phyloP scores from a whole-genome alignment of 1,140 invertebrate species.

The Diorhabda carinulata region DNA sequence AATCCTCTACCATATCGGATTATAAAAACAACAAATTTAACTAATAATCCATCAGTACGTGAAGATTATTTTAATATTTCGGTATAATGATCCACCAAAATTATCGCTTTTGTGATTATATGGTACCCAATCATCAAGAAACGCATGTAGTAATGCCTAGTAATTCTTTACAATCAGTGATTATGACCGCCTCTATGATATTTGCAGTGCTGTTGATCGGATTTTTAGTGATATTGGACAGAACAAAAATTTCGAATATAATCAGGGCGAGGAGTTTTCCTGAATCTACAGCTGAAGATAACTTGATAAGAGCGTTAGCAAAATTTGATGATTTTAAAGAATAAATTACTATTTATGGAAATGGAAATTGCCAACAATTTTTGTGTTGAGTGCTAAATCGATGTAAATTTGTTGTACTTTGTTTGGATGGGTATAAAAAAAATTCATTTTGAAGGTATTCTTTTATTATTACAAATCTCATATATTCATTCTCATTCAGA shows the following conservation, averaged over 20 bases:
- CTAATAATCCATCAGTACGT: background rate
- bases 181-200: constrained; percentile 23
- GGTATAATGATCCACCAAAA: background rate
- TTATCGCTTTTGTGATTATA: constrained; percentile 46
- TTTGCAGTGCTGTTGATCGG: constrained; percentile 26
- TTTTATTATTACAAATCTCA: too few species aligned
- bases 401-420: too few species aligned
- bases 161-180: constrained; percentile 15
- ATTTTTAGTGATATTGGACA: constrained; percentile 26
- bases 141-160: constrained; percentile 14
- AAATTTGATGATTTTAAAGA: constrained; percentile 3
- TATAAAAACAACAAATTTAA: background rate
- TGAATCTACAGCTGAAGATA: constrained; percentile 4
- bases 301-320: constrained; percentile 13
- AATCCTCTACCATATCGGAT: background rate
- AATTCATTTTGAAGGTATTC: too few species aligned
- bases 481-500: too few species aligned
- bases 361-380: too few species aligned
- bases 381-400: too few species aligned
- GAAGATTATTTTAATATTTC: too few species aligned
- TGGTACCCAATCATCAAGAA: background rate
- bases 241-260: constrained; percentile 25
- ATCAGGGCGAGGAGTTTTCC: constrained; percentile 19
- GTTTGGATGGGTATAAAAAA: too few species aligned
- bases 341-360: too few species aligned